These are phyloP conservation scores for Aphaenogaster rudis DNA, from an alignment of 1,140 invertebrate genomes.

Conservation along the genomic window DNA sequence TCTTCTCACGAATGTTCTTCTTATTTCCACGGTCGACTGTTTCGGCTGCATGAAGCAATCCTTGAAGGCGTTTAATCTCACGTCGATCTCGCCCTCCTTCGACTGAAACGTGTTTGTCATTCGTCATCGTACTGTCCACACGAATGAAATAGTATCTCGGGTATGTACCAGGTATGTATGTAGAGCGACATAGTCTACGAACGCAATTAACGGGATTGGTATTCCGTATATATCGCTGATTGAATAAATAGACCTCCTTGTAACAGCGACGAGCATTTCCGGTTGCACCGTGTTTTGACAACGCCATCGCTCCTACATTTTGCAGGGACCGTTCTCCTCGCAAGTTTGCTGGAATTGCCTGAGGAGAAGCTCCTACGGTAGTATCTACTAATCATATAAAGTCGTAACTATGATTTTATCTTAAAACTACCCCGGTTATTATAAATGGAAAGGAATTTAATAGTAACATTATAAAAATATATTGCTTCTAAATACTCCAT, in stretches of 20 bases:
- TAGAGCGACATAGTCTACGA: background rate
- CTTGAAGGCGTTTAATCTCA: constrained; percentile 94
- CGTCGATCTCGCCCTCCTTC: constrained; percentile 95
- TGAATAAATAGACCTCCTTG: constrained; percentile 91
- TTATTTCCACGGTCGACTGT: constrained; percentile 88
- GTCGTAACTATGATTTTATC: background rate
- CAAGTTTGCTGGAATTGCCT: constrained; percentile 92
- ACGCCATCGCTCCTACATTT: constrained; percentile 86
- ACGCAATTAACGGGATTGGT: constrained; percentile 44
- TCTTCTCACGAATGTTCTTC: constrained; percentile 32
- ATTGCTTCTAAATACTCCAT: background rate
- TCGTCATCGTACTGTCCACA: background rate
- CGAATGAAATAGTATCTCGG: background rate
- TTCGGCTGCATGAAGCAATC: constrained; percentile 93
- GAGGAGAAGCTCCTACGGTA: constrained; percentile 91
- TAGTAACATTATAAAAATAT: background rate
- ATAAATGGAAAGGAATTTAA: background rate
- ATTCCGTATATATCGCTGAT: constrained; percentile 86
- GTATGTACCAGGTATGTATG: background rate
- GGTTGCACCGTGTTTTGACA: constrained; percentile 89
- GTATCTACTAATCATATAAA: background rate
- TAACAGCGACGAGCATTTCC: constrained; percentile 94
- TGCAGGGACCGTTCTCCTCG: constrained; percentile 90
- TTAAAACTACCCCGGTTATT: background rate
- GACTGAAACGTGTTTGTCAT: constrained; percentile 88